Evolutionary conservation across 2,113 vertebrate genomes (phyloP).

Genomic region (Mohoua ochrocephala): DNA sequence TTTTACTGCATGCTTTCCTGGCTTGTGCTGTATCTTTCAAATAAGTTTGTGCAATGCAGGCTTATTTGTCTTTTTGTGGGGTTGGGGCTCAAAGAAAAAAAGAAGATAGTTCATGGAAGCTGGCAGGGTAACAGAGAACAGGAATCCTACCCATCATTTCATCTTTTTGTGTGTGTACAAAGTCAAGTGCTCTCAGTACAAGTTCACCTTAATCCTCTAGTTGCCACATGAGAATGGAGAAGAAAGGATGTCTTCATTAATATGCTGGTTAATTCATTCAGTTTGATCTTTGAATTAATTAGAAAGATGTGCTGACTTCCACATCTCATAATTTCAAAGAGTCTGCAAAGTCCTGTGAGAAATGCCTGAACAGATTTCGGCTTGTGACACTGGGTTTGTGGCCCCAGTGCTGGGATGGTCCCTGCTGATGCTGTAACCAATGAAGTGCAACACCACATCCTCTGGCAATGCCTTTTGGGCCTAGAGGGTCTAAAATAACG

Average conservation of each 20-base stretch:
- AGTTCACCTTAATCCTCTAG: neutral
- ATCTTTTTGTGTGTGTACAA: neutral
- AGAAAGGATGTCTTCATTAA: neutral
- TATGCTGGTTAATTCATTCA: neutral
- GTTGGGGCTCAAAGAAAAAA: neutral
- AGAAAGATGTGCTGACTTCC: neutral
- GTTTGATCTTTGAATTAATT: neutral
- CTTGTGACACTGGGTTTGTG: neutral
- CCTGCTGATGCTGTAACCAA: neutral
- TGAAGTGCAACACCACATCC: neutral
- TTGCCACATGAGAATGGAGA: neutral
- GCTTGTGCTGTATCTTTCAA: neutral
- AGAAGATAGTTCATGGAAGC: neutral
- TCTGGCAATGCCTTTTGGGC: neutral
- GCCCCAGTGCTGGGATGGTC: neutral
- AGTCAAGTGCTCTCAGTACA: neutral
- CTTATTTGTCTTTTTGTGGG: neutral
- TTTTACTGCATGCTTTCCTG: neutral
- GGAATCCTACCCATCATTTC: neutral
- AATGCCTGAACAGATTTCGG: neutral
- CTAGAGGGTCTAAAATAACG: neutral
- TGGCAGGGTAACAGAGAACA: neutral
- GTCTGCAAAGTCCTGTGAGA: neutral
- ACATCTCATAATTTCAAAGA: neutral
- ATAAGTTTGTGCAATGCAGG: neutral